These are phyloP conservation scores for Acestrorhynchus altus DNA, from an alignment of 2,797 vertebrate genomes.

Conservation along the genomic window DNA sequence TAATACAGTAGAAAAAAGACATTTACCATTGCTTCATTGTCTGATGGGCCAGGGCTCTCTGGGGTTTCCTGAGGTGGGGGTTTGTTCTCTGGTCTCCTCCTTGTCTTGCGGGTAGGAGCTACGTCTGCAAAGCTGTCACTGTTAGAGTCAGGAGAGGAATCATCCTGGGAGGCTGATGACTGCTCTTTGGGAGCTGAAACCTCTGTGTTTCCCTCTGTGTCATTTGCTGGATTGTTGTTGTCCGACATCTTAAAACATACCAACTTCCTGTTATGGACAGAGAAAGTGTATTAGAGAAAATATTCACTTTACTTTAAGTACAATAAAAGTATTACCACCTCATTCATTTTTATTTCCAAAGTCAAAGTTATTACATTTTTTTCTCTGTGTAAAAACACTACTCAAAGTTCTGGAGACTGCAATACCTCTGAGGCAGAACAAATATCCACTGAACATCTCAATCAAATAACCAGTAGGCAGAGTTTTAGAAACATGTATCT, in stretches of 20 bases:
- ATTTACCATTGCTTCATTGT: slow-evolving; percentile 64
- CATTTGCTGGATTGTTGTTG: slow-evolving; percentile 65
- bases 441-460: too few relatives aligned
- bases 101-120: slow-evolving; percentile 78
- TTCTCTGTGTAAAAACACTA: too few relatives aligned
- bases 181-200: slow-evolving; percentile 15
- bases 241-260: slow-evolving; percentile 86
- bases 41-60: slow-evolving; percentile 59
- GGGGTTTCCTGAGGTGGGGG: slow-evolving; percentile 53
- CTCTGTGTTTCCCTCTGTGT: slow-evolving; percentile 4
- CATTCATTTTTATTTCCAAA: too few relatives aligned
- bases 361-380: too few relatives aligned
- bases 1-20: neutral
- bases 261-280: slow-evolving; percentile 4
- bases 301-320: too few relatives aligned
- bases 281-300: neutral
- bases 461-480: too few relatives aligned
- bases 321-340: too few relatives aligned
- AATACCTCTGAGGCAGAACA: too few relatives aligned
- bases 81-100: slow-evolving; percentile 86
- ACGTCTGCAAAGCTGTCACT: slow-evolving; percentile 69
- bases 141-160: slow-evolving; percentile 40
- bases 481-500: too few relatives aligned
- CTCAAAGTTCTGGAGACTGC: too few relatives aligned
- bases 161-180: slow-evolving; percentile 20